Percentiles rank a stretch among this genome's conserved stretches.
These are phyloP conservation scores for Idaea biselata DNA, from an alignment of 2,888 invertebrate genomes.

Conservation along the genomic window DNA sequence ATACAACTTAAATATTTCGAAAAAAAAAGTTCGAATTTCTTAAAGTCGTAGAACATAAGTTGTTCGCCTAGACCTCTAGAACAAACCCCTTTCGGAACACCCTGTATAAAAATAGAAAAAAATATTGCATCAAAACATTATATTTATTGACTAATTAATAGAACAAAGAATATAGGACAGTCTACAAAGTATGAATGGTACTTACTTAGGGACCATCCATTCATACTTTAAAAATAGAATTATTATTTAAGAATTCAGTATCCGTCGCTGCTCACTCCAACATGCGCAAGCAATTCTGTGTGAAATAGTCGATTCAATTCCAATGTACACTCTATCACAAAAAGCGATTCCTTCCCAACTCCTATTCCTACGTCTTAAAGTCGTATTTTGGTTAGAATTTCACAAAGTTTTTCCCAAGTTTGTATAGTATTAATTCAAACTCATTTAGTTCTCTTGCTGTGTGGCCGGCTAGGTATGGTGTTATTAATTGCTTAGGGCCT, in stretches of 20 bases:
- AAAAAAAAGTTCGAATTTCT: no score
- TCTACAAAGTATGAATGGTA: no score
- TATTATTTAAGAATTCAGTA: neutral
- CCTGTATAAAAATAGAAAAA: no score
- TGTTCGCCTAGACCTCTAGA: no score
- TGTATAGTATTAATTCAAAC: conserved; percentile 5
- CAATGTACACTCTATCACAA: conserved; percentile 35
- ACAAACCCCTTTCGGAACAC: no score
- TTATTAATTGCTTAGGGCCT: conserved; percentile 28
- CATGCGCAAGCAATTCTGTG: conserved; percentile 32
- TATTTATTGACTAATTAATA: no score
- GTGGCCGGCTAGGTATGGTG: conserved; percentile 23
- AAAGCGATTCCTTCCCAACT: conserved; percentile 15
- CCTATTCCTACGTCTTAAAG: neutral
- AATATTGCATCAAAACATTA: no score
- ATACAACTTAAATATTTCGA: no score
- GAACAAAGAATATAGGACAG: no score
- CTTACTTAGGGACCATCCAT: no score
- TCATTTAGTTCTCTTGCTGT: conserved; percentile 21
- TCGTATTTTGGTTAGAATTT: neutral
- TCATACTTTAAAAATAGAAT: no score
- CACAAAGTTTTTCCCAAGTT: neutral
- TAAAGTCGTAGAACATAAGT: no score
- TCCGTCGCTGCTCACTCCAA: neutral
- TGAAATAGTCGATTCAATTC: conserved; percentile 63